Conservation (phyloP, 2,888 invertebrate species). For the Meliscaeva auricollis region DNA sequence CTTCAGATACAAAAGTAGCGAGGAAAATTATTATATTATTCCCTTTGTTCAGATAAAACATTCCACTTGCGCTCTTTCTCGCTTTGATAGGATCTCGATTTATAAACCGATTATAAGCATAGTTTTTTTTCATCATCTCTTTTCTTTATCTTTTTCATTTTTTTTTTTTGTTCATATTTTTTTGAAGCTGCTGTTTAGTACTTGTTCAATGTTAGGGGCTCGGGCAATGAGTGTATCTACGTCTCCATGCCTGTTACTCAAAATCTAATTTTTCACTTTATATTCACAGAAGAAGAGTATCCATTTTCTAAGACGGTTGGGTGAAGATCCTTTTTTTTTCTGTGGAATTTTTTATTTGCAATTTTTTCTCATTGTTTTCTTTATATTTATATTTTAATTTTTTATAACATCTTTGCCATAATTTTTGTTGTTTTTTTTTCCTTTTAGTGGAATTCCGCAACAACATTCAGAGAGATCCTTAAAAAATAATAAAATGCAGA, state of each 20-base stretch:
- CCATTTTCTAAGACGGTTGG: constrained; percentile 49
- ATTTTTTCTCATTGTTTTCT: constrained; percentile 68
- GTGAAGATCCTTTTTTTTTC: constrained; percentile 30
- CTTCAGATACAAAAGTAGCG: constrained; percentile 36
- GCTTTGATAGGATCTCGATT: constrained; percentile 75
- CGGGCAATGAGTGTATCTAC: constrained; percentile 48
- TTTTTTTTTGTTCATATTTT: neutral
- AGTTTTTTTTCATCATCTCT: constrained; percentile 42
- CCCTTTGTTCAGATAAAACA: constrained; percentile 70
- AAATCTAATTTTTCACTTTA: constrained; percentile 76
- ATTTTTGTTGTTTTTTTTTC: constrained; percentile 23
- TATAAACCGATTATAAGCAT: constrained; percentile 75
- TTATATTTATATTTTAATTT: constrained; percentile 71
- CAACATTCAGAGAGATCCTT: constrained; percentile 28
- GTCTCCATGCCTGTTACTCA: constrained; percentile 60
- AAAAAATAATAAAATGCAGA: constrained; percentile 20
- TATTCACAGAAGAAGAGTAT: constrained; percentile 71
- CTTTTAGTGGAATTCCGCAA: constrained; percentile 45
- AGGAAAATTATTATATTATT: constrained; percentile 72
- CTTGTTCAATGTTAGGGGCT: constrained; percentile 32
- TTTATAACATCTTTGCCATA: constrained; percentile 45
- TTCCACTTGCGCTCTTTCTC: constrained; percentile 73
- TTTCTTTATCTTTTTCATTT: neutral
- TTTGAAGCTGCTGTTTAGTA: neutral
- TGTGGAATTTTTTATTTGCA: constrained; percentile 65